Evolutionary conservation across 1,140 invertebrate genomes (phyloP).

Genomic region (Drosophila arizonae): DNA sequence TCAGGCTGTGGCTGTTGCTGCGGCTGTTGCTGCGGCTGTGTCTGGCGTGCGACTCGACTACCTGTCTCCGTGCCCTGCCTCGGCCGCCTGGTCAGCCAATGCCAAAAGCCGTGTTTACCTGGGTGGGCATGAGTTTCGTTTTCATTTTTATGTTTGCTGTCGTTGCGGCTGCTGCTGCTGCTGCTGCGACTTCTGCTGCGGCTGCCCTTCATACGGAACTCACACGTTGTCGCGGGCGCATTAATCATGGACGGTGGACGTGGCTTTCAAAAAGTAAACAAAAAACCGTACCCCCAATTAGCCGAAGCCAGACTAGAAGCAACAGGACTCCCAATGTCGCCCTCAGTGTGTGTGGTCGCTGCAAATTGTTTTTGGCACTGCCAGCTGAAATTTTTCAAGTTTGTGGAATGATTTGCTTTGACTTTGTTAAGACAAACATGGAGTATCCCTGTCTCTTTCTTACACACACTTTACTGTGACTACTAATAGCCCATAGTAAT

Average conservation of each 20-base stretch:
- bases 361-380: not conserved
- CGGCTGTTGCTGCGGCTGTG: conserved; percentile 1
- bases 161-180: conserved; percentile 18
- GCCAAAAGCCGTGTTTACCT: conserved; percentile 42
- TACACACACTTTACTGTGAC: no score
- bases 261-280: conserved; percentile 43
- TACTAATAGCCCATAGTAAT: no score
- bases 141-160: conserved; percentile 72
- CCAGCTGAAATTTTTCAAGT: no score
- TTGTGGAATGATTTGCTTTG: no score
- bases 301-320: conserved; percentile 29
- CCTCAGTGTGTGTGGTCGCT: conserved; percentile 56
- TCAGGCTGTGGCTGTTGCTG: no score
- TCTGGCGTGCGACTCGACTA: conserved; percentile 59
- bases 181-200: not conserved
- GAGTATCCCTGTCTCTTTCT: not conserved
- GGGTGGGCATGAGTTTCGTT: conserved; percentile 73
- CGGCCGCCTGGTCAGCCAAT: conserved; percentile 20
- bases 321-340: conserved; percentile 3
- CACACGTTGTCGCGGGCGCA: conserved; percentile 74
- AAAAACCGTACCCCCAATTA: conserved; percentile 61
- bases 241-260: conserved; percentile 62
- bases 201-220: conserved; percentile 57
- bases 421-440: no score
- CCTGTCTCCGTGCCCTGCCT: conserved; percentile 13